Evolutionary conservation across 2,113 vertebrate species (phyloP).

Genomic region (Eidolon helvum): DNA sequence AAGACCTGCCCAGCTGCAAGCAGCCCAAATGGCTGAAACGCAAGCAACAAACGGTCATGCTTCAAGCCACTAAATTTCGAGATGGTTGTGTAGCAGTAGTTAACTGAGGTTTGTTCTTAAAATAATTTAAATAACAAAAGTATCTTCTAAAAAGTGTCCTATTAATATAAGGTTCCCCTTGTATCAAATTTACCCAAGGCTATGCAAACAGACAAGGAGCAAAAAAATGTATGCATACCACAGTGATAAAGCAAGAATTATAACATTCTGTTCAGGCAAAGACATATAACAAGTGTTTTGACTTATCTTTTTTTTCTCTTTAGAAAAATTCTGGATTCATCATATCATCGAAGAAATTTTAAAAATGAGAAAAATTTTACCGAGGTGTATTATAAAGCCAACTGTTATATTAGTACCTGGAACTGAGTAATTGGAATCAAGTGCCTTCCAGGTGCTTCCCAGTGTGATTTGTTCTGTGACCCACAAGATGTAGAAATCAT

Average conservation of each 20-base stretch:
- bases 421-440: not conserved
- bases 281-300: not conserved
- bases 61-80: not conserved
- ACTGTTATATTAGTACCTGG: not conserved
- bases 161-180: not conserved
- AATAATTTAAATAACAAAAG: not conserved
- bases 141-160: not conserved
- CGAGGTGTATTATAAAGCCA: not conserved
- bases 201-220: not conserved
- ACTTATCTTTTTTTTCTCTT: not conserved
- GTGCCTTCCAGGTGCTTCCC: not conserved
- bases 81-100: not conserved
- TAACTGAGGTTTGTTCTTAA: not conserved
- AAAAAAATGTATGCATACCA: not conserved
- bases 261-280: not conserved
- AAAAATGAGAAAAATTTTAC: not conserved
- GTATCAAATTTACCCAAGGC: not conserved
- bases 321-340: not conserved
- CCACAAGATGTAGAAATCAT: not conserved
- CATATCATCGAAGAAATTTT: not conserved
- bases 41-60: not conserved
- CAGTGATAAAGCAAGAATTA: not conserved
- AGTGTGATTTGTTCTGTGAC: not conserved
- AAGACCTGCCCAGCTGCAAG: not conserved
- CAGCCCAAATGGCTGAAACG: not conserved